phyloP scores from a whole-genome alignment of 2,888 invertebrate species.

The Drosophila anomalata region DNA sequence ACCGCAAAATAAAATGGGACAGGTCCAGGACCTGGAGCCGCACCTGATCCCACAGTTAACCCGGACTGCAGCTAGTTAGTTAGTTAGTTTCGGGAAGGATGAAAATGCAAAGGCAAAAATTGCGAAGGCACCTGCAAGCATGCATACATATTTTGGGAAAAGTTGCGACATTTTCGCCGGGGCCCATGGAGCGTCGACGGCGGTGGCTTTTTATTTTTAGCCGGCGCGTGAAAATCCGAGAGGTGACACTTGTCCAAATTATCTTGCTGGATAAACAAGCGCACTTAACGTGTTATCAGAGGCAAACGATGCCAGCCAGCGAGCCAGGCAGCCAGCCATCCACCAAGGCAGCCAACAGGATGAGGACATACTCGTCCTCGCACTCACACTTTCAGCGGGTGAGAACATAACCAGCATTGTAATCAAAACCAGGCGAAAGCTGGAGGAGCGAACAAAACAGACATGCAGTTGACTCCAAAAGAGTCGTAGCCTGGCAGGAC shows the following conservation, averaged over 20 bases:
- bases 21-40: slow-evolving; percentile 15
- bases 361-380: slow-evolving; percentile 15
- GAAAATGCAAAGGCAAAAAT: slow-evolving; percentile 5
- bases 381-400: slow-evolving; percentile 21
- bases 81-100: slow-evolving; percentile 29
- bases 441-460: slow-evolving; percentile 50
- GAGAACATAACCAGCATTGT: slow-evolving; percentile 66
- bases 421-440: slow-evolving; percentile 72
- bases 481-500: slow-evolving; percentile 42
- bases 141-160: slow-evolving; percentile 64
- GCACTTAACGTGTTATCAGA: slow-evolving; percentile 77
- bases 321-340: not conserved
- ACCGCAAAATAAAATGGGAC: slow-evolving; percentile 50
- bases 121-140: slow-evolving; percentile 20
- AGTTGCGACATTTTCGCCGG: slow-evolving; percentile 55
- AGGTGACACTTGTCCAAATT: slow-evolving; percentile 80
- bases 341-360: slow-evolving; percentile 22
- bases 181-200: slow-evolving; percentile 1
- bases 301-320: slow-evolving; percentile 60
- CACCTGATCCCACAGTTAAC: slow-evolving; percentile 43
- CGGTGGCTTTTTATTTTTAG: slow-evolving; percentile 40
- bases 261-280: slow-evolving; percentile 78
- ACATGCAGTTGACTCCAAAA: slow-evolving; percentile 75
- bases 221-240: slow-evolving; percentile 73
- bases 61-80: slow-evolving; percentile 37